These are phyloP conservation scores for Acholoe squamosa DNA, from an alignment of 2,888 invertebrate species.

Conservation along the genomic window DNA sequence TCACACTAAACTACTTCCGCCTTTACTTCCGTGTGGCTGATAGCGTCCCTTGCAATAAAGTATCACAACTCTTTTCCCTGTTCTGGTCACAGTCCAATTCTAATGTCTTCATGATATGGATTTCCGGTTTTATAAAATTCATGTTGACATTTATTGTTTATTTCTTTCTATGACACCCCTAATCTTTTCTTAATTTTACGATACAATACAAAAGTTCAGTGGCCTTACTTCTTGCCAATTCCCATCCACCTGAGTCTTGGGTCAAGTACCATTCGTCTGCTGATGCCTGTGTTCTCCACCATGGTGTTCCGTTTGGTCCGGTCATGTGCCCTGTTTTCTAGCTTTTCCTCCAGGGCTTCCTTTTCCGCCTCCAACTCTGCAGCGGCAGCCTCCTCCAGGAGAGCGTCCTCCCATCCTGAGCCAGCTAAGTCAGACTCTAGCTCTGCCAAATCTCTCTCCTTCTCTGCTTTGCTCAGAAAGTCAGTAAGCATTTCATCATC, in stretches of 20 bases:
- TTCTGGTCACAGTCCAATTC: background rate
- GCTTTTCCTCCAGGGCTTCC: slow-evolving; percentile 14
- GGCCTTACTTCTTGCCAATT: slow-evolving; percentile 47
- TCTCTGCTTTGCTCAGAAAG: background rate
- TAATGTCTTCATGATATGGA: background rate
- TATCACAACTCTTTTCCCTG: background rate
- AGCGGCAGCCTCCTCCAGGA: slow-evolving; percentile 4
- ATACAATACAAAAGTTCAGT: background rate
- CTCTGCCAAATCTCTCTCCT: background rate
- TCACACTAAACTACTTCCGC: background rate
- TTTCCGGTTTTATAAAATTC: background rate
- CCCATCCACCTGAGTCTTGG: slow-evolving; percentile 45
- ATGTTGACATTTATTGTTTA: background rate
- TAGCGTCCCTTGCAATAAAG: background rate
- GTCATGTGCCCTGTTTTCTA: background rate
- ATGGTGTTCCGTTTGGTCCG: slow-evolving; percentile 41
- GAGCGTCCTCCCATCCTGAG: slow-evolving; percentile 23
- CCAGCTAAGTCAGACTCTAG: background rate
- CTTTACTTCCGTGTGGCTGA: background rate
- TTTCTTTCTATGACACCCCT: background rate
- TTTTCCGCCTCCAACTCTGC: background rate
- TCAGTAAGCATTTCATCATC: slow-evolving; percentile 16
- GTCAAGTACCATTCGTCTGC: slow-evolving; percentile 53
- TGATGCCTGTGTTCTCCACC: background rate
- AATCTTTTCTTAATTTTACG: too few species aligned